A percentile compares a stretch with the other conserved stretches of the same genome.
These are phyloP conservation scores for Craseonycteris thonglongyai DNA, from an alignment of 2,113 vertebrate species.

Conservation along the genomic window DNA sequence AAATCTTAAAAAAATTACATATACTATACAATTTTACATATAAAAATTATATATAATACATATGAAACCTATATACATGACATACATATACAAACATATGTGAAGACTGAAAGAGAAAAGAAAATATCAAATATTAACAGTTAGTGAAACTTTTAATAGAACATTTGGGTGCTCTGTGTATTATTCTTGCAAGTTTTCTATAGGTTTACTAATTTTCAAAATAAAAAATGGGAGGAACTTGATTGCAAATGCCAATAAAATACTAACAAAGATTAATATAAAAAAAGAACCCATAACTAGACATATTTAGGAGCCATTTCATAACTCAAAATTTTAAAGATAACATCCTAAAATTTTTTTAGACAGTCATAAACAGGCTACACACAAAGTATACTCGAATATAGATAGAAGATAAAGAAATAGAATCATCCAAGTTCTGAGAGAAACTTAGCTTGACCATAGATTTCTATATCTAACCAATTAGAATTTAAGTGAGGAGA, in stretches of 20 bases:
- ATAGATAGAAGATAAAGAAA: not conserved
- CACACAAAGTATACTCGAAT: not conserved
- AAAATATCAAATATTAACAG: not conserved
- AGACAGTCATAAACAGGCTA: not conserved
- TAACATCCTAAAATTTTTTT: not conserved
- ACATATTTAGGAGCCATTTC: not conserved
- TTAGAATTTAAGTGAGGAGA: not conserved
- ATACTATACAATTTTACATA: no score
- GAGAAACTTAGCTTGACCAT: not conserved
- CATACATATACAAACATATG: not conserved
- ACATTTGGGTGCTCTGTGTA: not conserved
- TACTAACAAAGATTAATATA: not conserved
- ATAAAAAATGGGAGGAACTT: not conserved
- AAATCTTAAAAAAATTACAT: not conserved
- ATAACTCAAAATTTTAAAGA: slow-evolving; percentile 37
- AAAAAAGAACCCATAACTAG: not conserved
- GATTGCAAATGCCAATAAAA: not conserved
- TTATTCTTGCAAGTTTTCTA: not conserved
- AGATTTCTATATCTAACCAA: not conserved
- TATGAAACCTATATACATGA: not conserved
- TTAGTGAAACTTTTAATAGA: not conserved
- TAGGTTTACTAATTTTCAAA: not conserved
- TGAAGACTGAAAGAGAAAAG: not conserved
- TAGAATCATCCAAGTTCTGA: not conserved
- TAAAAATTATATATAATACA: not conserved